These are phyloP conservation scores for Lichenostomus cassidix DNA, from an alignment of 2,113 vertebrate genomes.

Conservation along the genomic window DNA sequence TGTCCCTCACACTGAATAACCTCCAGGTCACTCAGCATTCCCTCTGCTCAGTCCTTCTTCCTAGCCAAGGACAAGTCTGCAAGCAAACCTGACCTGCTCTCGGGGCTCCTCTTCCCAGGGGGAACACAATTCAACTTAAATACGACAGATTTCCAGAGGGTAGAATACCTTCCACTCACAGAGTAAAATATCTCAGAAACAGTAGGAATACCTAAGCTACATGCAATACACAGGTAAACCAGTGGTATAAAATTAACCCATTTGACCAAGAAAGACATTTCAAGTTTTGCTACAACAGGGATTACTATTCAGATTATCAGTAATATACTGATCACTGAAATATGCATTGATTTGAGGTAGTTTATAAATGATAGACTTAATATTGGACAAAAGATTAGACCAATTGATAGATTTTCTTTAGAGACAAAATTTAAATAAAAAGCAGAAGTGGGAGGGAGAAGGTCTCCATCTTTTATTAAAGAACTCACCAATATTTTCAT, in stretches of 20 bases:
- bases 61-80: background rate
- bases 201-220: background rate
- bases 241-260: background rate
- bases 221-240: rapidly evolving
- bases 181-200: background rate
- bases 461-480: background rate
- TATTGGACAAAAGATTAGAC: background rate
- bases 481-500: background rate
- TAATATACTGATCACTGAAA: background rate
- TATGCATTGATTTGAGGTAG: background rate
- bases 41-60: background rate
- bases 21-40: rapidly evolving
- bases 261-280: background rate
- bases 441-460: background rate
- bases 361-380: background rate
- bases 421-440: background rate
- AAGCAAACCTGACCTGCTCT: background rate
- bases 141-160: background rate
- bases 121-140: background rate
- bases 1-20: rapidly evolving
- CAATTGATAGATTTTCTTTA: background rate
- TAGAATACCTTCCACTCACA: background rate
- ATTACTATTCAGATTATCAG: background rate
- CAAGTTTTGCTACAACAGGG: background rate
- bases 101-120: background rate